phyloP scores from a whole-genome alignment of 2,888 invertebrate genomes.

The Acheta domesticus region DNA sequence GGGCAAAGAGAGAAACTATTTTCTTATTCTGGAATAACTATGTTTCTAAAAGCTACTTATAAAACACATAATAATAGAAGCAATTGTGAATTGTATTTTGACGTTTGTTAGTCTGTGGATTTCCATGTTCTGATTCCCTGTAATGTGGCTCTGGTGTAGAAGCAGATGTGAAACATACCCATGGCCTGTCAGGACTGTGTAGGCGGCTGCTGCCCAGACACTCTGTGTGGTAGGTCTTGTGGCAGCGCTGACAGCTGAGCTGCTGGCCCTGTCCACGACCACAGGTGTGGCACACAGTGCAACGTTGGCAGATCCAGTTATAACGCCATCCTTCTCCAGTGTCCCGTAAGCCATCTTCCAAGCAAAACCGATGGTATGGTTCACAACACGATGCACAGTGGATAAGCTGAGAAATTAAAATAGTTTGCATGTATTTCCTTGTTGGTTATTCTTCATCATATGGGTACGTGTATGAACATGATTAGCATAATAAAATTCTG shows the following conservation, averaged over 20 bases:
- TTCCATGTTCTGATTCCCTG: too few relatives aligned
- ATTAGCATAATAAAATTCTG: too few relatives aligned
- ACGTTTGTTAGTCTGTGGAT: too few relatives aligned
- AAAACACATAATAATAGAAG: too few relatives aligned
- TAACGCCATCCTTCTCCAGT: constrained; percentile 47
- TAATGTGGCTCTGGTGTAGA: too few relatives aligned
- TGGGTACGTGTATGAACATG: too few relatives aligned
- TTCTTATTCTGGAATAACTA: too few relatives aligned
- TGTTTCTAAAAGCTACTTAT: too few relatives aligned
- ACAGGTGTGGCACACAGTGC: constrained; percentile 74
- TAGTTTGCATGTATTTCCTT: neutral
- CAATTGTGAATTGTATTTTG: too few relatives aligned
- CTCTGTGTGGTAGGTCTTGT: constrained; percentile 71
- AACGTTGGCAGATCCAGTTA: constrained; percentile 83
- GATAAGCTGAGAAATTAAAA: constrained; percentile 60
- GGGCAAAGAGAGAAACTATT: too few relatives aligned
- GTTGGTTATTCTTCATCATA: too few relatives aligned
- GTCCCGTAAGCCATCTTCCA: constrained; percentile 60
- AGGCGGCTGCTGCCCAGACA: constrained; percentile 65
- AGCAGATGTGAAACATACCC: constrained; percentile 46
- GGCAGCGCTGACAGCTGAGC: constrained; percentile 69
- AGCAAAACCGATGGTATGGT: constrained; percentile 90
- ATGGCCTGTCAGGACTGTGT: constrained; percentile 56
- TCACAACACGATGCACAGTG: constrained; percentile 92
- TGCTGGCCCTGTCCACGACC: constrained; percentile 60